Evolutionary conservation across 2,113 vertebrate genomes (phyloP).

Genomic region (Aramus guarauna): DNA sequence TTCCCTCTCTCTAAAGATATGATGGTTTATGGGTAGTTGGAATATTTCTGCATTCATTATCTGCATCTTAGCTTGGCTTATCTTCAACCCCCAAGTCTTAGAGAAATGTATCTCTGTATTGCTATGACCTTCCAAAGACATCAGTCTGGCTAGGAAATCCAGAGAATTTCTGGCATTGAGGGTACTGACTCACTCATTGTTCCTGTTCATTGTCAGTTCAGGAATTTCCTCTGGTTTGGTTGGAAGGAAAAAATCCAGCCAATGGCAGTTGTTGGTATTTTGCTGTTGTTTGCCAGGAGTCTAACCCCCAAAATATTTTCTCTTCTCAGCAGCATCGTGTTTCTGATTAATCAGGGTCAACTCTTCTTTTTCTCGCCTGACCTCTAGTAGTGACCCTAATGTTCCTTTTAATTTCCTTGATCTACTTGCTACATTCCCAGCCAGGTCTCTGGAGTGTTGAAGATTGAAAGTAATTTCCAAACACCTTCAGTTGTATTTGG

Average conservation of each 20-base stretch:
- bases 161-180: slow-evolving; percentile 64
- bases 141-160: slow-evolving; percentile 47
- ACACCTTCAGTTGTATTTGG: slow-evolving; percentile 29
- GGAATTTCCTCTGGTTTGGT: slow-evolving; percentile 71
- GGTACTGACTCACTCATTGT: slow-evolving; percentile 65
- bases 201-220: slow-evolving; percentile 65
- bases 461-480: slow-evolving; percentile 32
- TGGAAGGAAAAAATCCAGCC: slow-evolving; percentile 49
- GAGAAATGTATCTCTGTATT: slow-evolving; percentile 40
- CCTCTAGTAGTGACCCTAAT: slow-evolving; percentile 19
- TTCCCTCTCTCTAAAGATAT: background rate
- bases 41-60: slow-evolving; percentile 39
- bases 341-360: slow-evolving; percentile 58
- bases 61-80: slow-evolving; percentile 33
- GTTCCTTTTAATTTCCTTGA: slow-evolving; percentile 62
- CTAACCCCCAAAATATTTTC: slow-evolving; percentile 46
- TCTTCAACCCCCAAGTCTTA: background rate
- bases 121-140: slow-evolving; percentile 54
- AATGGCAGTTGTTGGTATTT: slow-evolving; percentile 30
- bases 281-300: slow-evolving; percentile 39
- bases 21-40: slow-evolving; percentile 11
- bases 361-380: slow-evolving; percentile 21
- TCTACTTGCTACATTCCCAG: slow-evolving; percentile 50
- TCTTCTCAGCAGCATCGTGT: slow-evolving; percentile 13
- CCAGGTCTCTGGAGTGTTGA: slow-evolving; percentile 34